Base-by-base conservation (phyloP, 2,113 vertebrate genomes). In the Microcebus tavaratra region DNA sequence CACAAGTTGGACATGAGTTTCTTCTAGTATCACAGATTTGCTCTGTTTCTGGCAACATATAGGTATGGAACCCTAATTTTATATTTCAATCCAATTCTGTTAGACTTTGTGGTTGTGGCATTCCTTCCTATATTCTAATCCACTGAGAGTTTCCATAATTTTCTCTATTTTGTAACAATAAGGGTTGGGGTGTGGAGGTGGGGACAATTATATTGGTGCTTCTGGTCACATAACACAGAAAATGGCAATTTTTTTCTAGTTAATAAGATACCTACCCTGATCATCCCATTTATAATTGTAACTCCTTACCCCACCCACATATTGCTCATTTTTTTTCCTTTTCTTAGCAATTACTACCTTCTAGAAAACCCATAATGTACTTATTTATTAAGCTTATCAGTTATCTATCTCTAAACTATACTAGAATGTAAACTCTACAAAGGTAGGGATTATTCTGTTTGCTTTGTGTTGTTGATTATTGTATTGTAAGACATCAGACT, bases 261-360 rank as follows among this genome's bases (percentile, higher is more conserved):
- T 59, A 48, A 15, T 18, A 70, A 8, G 5, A 79, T 20, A 1
- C 20, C 55, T 84, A 25, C 3, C 0, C 0, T 67, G 12, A 29
- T 57, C 3, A 50, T 34, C 6, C 6, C 70, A 9, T 57, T 63
- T 50, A 8, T 8, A 53, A 50, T 20, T 55, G 9, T 8, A 57
- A 6, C 0, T 53, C 2, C 55, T 8, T 15, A 48, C 2, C 1
- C 5, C 2, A 59, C 20, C 9, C 17, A 21, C 15, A 57, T 25
- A 15, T 1, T 85, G n/a, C 14, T 89, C 34, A 39, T 55, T 31
- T 36, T 36, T 31, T 31, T 18, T 11, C 72, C 25, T 36, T 84
- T 70, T 80, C 21, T 57, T 78, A 42, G 34, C 20, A 57, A 70
- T 57, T 17, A 59, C 73, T 5, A 80, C 25, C 9, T 70, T 68